These are phyloP conservation scores for Melanotaenia nigrans DNA, from an alignment of 2,797 vertebrate species.

Conservation along the genomic window DNA sequence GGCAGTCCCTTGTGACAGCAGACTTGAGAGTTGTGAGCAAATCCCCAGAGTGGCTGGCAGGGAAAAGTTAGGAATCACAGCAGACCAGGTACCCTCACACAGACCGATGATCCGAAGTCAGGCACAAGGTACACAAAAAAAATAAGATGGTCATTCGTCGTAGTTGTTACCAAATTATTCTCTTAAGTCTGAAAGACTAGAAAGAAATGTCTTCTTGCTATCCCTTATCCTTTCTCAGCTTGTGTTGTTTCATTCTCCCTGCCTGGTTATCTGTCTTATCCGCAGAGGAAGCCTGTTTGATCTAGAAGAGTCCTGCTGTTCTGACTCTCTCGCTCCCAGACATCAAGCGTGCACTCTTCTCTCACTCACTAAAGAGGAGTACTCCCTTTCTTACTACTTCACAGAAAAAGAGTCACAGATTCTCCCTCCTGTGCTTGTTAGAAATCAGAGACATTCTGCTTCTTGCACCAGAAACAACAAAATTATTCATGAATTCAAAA, in stretches of 20 bases:
- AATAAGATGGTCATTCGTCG: conserved; percentile 27
- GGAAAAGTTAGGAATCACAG: conserved; percentile 48
- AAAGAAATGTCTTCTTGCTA: conserved; percentile 41
- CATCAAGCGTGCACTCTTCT: conserved; percentile 44
- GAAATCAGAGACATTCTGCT: conserved; percentile 57
- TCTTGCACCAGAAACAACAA: conserved; percentile 60
- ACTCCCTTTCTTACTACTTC: conserved; percentile 29
- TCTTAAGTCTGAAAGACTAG: conserved; percentile 39
- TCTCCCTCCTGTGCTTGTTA: not conserved
- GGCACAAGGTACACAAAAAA: conserved; percentile 24
- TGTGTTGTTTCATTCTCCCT: conserved; percentile 41
- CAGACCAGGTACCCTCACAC: conserved; percentile 13
- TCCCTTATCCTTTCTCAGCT: conserved; percentile 40
- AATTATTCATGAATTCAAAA: conserved; percentile 72
- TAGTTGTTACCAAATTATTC: conserved; percentile 30
- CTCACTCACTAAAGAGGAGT: conserved; percentile 27
- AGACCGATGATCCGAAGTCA: conserved; percentile 15
- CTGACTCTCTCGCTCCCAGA: conserved; percentile 56
- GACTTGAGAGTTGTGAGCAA: conserved; percentile 20
- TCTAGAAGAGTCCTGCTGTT: conserved; percentile 73
- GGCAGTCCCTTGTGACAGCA: not conserved
- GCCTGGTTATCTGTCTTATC: conserved; percentile 58
- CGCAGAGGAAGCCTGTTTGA: conserved; percentile 76
- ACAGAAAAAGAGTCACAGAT: conserved; percentile 27
- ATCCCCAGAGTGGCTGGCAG: conserved; percentile 18